Evolutionary conservation across 2,888 invertebrate genomes (phyloP).

Genomic region (Sycophila texana): DNA sequence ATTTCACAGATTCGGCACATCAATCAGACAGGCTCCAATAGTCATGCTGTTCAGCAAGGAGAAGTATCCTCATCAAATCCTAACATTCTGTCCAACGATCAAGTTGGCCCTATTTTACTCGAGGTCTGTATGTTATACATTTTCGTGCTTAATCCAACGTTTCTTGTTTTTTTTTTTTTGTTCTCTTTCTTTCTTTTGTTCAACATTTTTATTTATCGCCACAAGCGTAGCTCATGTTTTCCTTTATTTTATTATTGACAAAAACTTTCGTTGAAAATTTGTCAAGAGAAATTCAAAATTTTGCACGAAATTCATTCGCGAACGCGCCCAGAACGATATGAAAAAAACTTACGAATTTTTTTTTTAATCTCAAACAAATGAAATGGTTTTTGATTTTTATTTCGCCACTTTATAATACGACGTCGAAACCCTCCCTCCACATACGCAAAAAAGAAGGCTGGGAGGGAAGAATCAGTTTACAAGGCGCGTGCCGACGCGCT

Average conservation of each 20-base stretch:
- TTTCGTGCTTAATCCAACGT: not conserved
- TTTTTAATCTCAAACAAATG: too few species aligned
- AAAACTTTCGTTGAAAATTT: too few species aligned
- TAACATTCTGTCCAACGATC: constrained; percentile 83
- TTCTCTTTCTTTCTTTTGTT: not conserved
- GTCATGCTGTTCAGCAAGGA: constrained; percentile 92
- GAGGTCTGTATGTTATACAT: constrained; percentile 77
- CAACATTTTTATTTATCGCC: not conserved
- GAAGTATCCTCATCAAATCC: constrained; percentile 96
- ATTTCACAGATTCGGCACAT: constrained; percentile 83
- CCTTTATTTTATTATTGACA: too few species aligned
- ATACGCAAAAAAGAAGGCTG: too few species aligned
- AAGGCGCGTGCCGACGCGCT: too few species aligned
- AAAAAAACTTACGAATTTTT: too few species aligned
- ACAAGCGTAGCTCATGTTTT: not conserved
- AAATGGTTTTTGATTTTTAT: too few species aligned
- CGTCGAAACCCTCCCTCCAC: too few species aligned
- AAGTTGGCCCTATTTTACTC: constrained; percentile 84
- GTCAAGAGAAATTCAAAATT: too few species aligned
- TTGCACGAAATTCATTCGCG: not conserved
- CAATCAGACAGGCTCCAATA: constrained; percentile 77
- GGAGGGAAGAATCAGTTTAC: too few species aligned
- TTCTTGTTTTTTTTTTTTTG: too few species aligned
- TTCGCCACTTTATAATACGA: too few species aligned
- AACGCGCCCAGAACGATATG: not conserved